Percentiles rank a stretch among this genome's conserved stretches.
Conservation (phyloP, 2,113 vertebrate species). For the Coturnix japonica region DNA sequence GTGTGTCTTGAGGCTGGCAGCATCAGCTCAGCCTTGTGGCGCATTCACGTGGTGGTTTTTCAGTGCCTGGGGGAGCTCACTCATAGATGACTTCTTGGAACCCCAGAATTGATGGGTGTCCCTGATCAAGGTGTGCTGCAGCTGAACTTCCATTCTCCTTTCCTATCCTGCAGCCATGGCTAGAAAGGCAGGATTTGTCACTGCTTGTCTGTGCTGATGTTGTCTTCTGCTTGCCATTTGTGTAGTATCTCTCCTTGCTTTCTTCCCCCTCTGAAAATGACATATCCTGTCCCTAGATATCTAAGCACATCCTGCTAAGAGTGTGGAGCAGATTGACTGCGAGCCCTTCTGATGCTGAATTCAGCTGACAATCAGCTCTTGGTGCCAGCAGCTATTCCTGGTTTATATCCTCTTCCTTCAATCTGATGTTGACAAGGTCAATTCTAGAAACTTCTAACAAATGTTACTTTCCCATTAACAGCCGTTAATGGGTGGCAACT, state of each 20-base stretch:
- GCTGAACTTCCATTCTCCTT: neutral
- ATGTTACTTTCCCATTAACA: conserved; percentile 45
- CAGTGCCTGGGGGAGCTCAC: neutral
- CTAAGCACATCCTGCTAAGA: neutral
- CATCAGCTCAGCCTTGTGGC: neutral
- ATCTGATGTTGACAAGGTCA: conserved; percentile 22
- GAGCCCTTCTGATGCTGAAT: conserved; percentile 6
- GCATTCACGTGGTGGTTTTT: neutral
- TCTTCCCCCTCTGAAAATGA: neutral
- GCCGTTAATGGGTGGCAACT: neutral
- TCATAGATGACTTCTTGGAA: neutral
- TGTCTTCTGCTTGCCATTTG: neutral
- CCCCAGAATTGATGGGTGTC: neutral
- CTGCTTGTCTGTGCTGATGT: neutral
- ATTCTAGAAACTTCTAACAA: conserved; percentile 43
- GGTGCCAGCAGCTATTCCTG: conserved; percentile 54
- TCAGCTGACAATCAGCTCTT: conserved; percentile 51
- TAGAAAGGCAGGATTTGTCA: neutral
- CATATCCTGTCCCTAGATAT: neutral
- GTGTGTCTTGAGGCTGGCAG: neutral
- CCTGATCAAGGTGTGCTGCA: neutral
- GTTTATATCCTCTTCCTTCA: conserved; percentile 24
- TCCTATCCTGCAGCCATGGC: accelerated
- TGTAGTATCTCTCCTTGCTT: neutral
- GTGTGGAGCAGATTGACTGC: neutral